Evolutionary conservation across 2,797 vertebrate genomes (phyloP).

Genomic region (Ibycter americanus): DNA sequence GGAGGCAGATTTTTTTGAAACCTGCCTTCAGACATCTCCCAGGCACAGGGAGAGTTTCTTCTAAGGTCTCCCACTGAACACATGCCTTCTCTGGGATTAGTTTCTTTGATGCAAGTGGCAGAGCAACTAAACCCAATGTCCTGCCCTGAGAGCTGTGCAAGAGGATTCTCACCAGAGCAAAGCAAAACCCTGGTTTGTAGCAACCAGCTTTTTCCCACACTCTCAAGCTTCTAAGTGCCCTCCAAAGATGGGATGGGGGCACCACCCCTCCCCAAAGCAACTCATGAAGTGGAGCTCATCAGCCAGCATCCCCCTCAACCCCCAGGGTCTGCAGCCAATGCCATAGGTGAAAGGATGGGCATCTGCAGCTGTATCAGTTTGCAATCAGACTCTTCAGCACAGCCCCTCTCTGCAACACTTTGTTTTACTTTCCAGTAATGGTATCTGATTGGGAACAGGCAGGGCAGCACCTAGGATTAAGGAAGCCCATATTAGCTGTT

Average conservation of each 20-base stretch:
- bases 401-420: neutral
- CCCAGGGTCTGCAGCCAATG: rapidly evolving
- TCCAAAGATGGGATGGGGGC: neutral
- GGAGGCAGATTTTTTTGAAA: neutral
- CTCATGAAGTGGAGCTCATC: neutral
- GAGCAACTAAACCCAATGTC: neutral
- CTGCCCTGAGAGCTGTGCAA: neutral
- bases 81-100: no score
- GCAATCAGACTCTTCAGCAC: neutral
- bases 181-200: neutral
- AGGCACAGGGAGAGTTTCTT: neutral
- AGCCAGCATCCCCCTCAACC: no score
- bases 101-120: neutral
- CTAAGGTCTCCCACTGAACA: neutral
- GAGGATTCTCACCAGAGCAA: neutral
- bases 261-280: neutral
- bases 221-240: neutral
- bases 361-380: neutral
- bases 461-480: conserved; percentile 50
- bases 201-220: neutral
- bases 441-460: neutral
- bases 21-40: neutral
- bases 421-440: neutral
- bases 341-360: neutral
- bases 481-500: neutral